Evolutionary conservation across 2,797 vertebrate genomes (phyloP).

Genomic region (Fistularia tabacaria): DNA sequence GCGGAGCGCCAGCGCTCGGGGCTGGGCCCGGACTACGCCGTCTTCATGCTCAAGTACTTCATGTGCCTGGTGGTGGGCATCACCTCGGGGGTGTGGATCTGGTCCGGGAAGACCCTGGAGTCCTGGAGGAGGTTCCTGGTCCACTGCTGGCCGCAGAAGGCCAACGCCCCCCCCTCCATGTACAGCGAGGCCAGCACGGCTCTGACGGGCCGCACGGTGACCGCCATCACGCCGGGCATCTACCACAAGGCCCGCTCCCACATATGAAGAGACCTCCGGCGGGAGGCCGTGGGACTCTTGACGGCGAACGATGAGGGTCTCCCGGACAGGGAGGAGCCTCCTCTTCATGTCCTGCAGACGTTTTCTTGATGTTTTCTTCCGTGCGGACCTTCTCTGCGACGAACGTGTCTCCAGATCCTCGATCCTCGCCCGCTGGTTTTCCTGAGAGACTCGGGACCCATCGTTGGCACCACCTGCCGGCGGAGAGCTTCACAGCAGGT

Average conservation of each 20-base stretch:
- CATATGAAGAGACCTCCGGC: constrained; percentile 68
- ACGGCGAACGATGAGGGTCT: too few species aligned
- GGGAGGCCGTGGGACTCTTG: too few species aligned
- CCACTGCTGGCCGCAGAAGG: constrained; percentile 81
- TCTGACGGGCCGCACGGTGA: constrained; percentile 77
- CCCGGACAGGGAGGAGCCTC: too few species aligned
- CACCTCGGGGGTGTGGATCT: constrained; percentile 97
- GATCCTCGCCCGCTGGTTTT: too few species aligned
- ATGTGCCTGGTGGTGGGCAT: constrained; percentile 97
- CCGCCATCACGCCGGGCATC: constrained; percentile 72
- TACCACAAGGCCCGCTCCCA: constrained; percentile 92
- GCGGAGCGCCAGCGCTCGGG: constrained; percentile 65
- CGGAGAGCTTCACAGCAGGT: too few species aligned
- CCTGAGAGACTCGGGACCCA: too few species aligned
- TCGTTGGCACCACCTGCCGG: too few species aligned
- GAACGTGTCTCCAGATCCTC: too few species aligned
- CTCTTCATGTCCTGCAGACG: too few species aligned
- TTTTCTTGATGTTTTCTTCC: too few species aligned
- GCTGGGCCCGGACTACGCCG: constrained; percentile 83
- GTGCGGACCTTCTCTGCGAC: too few species aligned
- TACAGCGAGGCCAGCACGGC: constrained; percentile 79
- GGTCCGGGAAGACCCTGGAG: constrained; percentile 93
- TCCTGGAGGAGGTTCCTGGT: constrained; percentile 87
- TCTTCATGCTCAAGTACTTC: constrained; percentile 99
- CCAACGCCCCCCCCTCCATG: constrained; percentile 72